phyloP scores from a whole-genome alignment of 2,113 vertebrate species.

The Arvicanthis niloticus region DNA sequence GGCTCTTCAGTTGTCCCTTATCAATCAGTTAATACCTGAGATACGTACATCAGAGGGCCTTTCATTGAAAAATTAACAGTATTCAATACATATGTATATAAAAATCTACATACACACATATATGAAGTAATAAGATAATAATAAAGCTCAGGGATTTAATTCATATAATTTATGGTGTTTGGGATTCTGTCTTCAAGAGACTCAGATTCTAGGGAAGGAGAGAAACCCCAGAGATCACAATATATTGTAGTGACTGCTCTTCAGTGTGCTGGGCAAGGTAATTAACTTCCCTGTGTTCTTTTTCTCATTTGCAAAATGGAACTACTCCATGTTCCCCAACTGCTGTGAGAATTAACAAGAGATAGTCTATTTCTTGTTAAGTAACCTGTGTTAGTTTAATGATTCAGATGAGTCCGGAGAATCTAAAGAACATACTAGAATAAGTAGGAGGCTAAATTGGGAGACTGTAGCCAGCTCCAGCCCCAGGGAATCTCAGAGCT shows the following conservation, averaged over 20 bases:
- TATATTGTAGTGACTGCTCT: not conserved
- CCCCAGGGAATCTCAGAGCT: not conserved
- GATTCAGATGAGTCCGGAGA: not conserved
- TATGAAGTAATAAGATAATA: not conserved
- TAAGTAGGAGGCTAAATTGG: not conserved
- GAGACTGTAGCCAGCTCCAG: not conserved
- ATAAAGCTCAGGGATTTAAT: constrained; percentile 19
- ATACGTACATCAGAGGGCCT: not conserved
- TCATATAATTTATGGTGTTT: not conserved
- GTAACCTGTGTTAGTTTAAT: not conserved
- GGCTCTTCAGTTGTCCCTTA: not conserved
- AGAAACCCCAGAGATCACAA: not conserved
- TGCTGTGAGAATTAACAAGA: constrained; percentile 21
- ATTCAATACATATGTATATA: no score
- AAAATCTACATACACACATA: not conserved
- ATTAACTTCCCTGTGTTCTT: not conserved
- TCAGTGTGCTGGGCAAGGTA: not conserved
- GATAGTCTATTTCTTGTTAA: not conserved
- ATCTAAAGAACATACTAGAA: not conserved
- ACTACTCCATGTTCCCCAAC: not conserved
- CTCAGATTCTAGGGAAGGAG: not conserved
- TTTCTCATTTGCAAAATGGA: constrained; percentile 41
- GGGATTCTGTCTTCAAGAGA: constrained; percentile 14
- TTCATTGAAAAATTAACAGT: not conserved
- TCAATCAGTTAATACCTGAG: not conserved